Base-by-base conservation (phyloP, 2,888 invertebrate species). In the Colostygia pectinataria region DNA sequence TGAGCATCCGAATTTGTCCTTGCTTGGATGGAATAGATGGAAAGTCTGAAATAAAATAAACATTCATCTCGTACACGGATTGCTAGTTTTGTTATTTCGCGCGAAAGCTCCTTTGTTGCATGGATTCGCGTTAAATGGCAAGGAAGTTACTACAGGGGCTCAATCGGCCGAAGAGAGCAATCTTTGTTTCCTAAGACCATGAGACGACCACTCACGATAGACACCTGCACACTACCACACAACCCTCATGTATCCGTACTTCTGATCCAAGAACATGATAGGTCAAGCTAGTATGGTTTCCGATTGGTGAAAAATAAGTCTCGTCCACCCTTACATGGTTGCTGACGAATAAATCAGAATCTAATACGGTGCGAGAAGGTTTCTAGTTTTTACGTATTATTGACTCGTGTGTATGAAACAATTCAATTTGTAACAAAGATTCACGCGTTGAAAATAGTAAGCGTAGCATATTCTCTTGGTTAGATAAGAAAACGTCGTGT, bases 41-140 rank as follows among this genome's bases (percentile, higher is more conserved):
- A 10, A 53, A 41, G 65, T 56, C 33, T 37, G 24, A 46, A 46
- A 52, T 67, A 65, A 67, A 72, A 68, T 73, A 64, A 58, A 64
- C 68, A 74, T 73, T 71, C 68, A 60, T 68, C 68, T 65, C 67
- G 68, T 67, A 68, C 75, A 68, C 72, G 74, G 71, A 81, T 83
- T 77, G 80, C 74, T 86, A 87, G 85, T 86, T 88, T 83, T 83
- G 87, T 88, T 89, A 88, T 88, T 90, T 87, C 86, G 74, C 87
- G 82, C 84, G 81, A 71, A 77, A 80, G 76, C 77, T 80, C 76
- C 82, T 85, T 89, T 90, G 88, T 89, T 86, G 89, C 83, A 72
- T 77, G 82, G 77, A 83, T 87, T 77, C 85, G 77, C 79, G 88
- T 88, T 86, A 88, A 90, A 90, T 90, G 90, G 88, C 73, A 74